phyloP scores from a whole-genome alignment of 1,140 invertebrate genomes.

The Chrysoperla carnea region DNA sequence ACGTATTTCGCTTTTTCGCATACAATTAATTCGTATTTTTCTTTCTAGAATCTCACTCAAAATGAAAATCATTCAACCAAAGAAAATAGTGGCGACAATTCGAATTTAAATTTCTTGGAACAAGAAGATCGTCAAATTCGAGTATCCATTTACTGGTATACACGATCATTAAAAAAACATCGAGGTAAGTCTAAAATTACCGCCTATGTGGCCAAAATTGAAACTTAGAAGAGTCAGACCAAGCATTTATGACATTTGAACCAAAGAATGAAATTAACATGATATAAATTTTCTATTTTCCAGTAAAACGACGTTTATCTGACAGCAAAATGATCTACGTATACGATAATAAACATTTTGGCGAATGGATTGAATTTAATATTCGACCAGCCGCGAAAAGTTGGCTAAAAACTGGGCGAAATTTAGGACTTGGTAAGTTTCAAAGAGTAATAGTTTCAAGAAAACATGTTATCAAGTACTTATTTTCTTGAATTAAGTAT shows the following conservation, averaged over 20 bases:
- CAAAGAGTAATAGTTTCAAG: no score
- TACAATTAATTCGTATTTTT: neutral
- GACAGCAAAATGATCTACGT: neutral
- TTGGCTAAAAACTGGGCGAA: neutral
- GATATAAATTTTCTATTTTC: neutral
- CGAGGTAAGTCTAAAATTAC: neutral
- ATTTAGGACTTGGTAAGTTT: neutral
- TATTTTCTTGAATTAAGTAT: neutral
- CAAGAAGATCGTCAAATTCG: neutral
- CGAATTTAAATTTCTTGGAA: neutral
- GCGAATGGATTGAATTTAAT: neutral
- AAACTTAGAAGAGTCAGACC: no score
- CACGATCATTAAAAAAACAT: neutral
- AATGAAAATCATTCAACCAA: neutral
- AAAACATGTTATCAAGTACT: neutral
- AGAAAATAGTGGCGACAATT: neutral
- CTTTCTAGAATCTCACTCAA: neutral
- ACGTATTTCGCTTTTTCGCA: no score
- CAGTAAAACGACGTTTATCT: neutral
- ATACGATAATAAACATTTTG: neutral
- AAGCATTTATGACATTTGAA: no score
- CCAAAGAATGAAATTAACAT: no score
- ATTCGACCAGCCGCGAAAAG: neutral
- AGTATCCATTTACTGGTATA: neutral
- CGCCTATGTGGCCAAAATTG: no score